Percentiles rank a stretch among this genome's conserved stretches.
These are phyloP conservation scores for Capreolus pygargus DNA, from an alignment of 2,113 vertebrate genomes.

Conservation along the genomic window DNA sequence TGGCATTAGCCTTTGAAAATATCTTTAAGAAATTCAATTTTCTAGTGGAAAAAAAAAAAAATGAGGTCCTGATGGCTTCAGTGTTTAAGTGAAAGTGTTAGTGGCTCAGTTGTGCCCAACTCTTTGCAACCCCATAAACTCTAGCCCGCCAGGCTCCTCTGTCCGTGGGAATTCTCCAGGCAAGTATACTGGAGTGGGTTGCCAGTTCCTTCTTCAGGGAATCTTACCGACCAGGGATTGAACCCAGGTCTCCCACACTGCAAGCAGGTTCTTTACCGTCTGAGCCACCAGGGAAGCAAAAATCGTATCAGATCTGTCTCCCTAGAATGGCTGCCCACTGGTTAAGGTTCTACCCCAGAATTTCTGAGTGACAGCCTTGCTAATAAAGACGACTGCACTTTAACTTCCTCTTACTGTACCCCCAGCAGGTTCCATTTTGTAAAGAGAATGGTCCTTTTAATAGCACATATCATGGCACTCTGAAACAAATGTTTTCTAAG, in stretches of 20 bases:
- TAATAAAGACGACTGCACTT: neutral
- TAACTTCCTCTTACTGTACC: neutral
- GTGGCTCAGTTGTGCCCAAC: neutral
- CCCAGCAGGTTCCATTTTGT: neutral
- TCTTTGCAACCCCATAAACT: neutral
- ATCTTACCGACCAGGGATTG: neutral
- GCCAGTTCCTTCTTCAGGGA: neutral
- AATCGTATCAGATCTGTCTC: neutral
- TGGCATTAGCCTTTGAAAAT: conserved; percentile 29
- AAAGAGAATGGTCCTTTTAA: neutral
- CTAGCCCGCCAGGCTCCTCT: neutral
- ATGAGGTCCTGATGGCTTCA: neutral
- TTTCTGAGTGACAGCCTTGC: neutral
- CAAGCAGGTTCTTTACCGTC: neutral
- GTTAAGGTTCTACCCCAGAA: neutral
- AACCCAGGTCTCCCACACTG: neutral
- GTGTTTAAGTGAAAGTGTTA: neutral
- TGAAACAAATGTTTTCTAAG: neutral
- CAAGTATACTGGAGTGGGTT: neutral
- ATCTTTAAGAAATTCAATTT: conserved; percentile 49
- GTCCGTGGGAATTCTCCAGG: neutral
- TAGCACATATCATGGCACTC: neutral
- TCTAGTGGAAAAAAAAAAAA: neutral
- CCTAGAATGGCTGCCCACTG: neutral
- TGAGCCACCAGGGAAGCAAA: neutral